Percentiles rank a stretch among this genome's conserved stretches.
These are phyloP conservation scores for Sebastes oblongus DNA, from an alignment of 2,797 vertebrate genomes.

Conservation along the genomic window DNA sequence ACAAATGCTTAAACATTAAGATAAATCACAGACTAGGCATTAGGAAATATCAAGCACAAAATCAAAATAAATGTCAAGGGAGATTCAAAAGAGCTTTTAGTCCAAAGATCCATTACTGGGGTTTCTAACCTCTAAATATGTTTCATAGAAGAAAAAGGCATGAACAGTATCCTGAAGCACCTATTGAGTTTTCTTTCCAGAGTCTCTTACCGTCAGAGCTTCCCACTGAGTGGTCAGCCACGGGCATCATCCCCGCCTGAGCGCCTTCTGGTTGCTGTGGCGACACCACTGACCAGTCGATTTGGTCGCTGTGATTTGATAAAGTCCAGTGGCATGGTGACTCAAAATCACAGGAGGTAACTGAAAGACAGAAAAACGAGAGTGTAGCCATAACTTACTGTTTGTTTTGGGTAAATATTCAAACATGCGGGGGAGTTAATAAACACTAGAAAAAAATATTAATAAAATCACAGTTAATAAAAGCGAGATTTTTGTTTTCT, in stretches of 20 bases:
- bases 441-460: not conserved
- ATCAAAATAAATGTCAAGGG: slow-evolving; percentile 7
- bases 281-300: slow-evolving; percentile 85
- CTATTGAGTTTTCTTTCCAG: not conserved
- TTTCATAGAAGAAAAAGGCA: not conserved
- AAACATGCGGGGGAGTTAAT: not conserved
- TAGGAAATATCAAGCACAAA: not conserved
- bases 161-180: not conserved
- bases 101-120: not conserved
- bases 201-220: slow-evolving; percentile 81
- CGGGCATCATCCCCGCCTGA: slow-evolving; percentile 53
- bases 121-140: not conserved
- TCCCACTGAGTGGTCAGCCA: slow-evolving; percentile 79
- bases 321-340: slow-evolving; percentile 85
- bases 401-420: not conserved
- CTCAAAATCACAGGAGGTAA: slow-evolving; percentile 84
- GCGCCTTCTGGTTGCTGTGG: slow-evolving; percentile 64
- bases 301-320: slow-evolving; percentile 80
- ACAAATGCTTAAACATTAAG: not conserved
- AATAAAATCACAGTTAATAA: not conserved
- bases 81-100: not conserved
- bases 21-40: not conserved
- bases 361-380: slow-evolving; percentile 61
- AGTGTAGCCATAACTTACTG: not conserved
- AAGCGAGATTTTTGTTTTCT: not conserved